Percentiles rank a stretch among this genome's conserved stretches.
These are phyloP conservation scores for Liasis olivaceus DNA, from an alignment of 2,797 vertebrate genomes.

Conservation along the genomic window DNA sequence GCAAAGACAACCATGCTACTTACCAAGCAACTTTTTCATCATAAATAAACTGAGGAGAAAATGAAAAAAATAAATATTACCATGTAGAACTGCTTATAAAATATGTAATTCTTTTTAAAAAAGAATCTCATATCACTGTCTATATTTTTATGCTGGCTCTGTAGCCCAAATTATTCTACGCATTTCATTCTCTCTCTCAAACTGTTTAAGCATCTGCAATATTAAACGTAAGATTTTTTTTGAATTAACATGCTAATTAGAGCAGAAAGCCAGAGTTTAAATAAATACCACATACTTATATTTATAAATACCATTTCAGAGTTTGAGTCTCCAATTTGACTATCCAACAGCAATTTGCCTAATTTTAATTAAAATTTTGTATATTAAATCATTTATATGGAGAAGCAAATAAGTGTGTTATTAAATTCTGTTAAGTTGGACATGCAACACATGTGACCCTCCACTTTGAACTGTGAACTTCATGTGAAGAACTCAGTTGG, in stretches of 20 bases:
- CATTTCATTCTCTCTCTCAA: not conserved
- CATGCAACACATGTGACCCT: not conserved
- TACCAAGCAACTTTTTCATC: slow-evolving; percentile 95
- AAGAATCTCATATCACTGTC: not conserved
- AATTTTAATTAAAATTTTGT: not conserved
- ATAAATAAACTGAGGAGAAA: slow-evolving; percentile 89
- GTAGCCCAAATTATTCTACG: not conserved
- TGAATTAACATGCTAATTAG: not conserved
- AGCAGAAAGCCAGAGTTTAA: not conserved
- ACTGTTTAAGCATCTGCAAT: not conserved
- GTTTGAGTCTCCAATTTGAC: not conserved
- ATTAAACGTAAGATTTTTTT: not conserved
- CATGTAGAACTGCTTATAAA: not conserved
- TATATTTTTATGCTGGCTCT: not conserved
- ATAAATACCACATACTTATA: not conserved
- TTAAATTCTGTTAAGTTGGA: not conserved
- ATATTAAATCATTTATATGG: not conserved
- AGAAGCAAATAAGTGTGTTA: not conserved
- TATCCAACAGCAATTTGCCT: not conserved
- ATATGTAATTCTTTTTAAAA: not conserved
- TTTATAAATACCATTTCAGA: not conserved
- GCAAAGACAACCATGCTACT: slow-evolving; percentile 65
- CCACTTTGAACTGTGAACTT: not conserved
- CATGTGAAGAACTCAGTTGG: not conserved
- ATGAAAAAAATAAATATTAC: slow-evolving; percentile 43